Base-by-base conservation (phyloP, 1,140 invertebrate species). In the Drosophila erecta region DNA sequence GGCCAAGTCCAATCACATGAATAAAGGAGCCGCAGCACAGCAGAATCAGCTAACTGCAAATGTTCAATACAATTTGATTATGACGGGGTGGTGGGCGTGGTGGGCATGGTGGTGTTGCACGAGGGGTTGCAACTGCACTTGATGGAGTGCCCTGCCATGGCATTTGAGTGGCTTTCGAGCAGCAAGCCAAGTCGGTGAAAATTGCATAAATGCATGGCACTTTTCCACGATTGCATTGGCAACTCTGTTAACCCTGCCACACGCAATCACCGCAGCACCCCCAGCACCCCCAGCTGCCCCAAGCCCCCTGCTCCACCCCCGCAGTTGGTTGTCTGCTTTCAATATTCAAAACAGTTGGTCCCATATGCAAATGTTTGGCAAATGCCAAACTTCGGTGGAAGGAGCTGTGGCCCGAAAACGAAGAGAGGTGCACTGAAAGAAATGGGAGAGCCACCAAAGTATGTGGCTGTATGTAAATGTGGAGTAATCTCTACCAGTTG, bases 131-230 rank as follows among this genome's bases (percentile, higher is more conserved):
- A 58, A 70, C 75, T 89, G 75, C 83, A 87, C 75, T 83, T 89
- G 83, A 86, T 86, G 74, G 83, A 86, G 83, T 89, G 84, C 83
- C 79, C 75, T 86, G 84, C 83, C 84, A 61, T 72, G 71, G 84
- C 84, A 86, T 86, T 86, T 87, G 83, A 86, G 83, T 86, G 83
- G 83, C 83, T 86, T 86, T 86, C 84, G 80, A 83, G 66, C 81
- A 77, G 66, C 62, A 51, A 69, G 72, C 41, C 73, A 76, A 76
- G 72, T 76, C 73, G 77, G 83, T 74, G 83, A 86, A 86, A 86
- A 86, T 86, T 86, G 83, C 83, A 86, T 89, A 87, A 86, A 86
- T 86, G 84, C 83, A 87, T 86, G 83, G 84, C 83, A 86, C 83
- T 86, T 86, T 86, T 86, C 79, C 66, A 81, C 79, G 71, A 83